Percentiles rank a stretch among this genome's conserved stretches.
These are phyloP conservation scores for Cettia cetti DNA, from an alignment of 2,113 vertebrate genomes.

Conservation along the genomic window DNA sequence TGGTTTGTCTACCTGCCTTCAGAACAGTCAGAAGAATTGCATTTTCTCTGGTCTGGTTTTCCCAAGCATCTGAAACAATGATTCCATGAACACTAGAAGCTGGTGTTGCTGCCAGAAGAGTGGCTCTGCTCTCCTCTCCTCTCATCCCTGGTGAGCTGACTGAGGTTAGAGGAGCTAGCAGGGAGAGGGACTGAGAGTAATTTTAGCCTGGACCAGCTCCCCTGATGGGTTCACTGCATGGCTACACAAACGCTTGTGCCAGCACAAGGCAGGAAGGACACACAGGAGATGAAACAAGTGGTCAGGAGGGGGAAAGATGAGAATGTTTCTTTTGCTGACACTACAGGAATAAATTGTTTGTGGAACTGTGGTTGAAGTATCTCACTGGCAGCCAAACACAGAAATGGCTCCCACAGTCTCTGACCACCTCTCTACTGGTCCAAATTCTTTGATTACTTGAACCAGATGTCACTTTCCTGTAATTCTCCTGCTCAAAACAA, in stretches of 20 bases:
- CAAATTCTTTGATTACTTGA: background rate
- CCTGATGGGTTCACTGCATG: background rate
- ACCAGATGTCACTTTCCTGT: slow-evolving; percentile 25
- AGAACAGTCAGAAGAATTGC: background rate
- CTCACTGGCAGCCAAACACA: background rate
- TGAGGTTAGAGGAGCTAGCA: background rate
- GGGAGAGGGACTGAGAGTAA: background rate
- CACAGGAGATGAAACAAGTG: background rate
- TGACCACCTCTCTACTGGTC: background rate
- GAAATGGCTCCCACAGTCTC: background rate
- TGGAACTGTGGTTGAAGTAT: background rate
- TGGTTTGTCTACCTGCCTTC: background rate
- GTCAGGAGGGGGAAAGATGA: background rate
- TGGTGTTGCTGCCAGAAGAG: background rate
- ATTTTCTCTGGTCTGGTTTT: background rate
- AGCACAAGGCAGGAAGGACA: background rate
- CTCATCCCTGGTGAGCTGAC: background rate
- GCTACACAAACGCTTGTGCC: slow-evolving; percentile 8
- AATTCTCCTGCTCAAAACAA: background rate
- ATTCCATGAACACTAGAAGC: background rate
- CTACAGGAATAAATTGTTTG: background rate
- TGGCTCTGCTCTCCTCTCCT: background rate
- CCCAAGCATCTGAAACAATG: background rate
- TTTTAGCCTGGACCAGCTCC: background rate
- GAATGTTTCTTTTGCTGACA: slow-evolving; percentile 35